Evolutionary conservation across 2,797 vertebrate species (phyloP).

Genomic region (Labeo calbasu): DNA sequence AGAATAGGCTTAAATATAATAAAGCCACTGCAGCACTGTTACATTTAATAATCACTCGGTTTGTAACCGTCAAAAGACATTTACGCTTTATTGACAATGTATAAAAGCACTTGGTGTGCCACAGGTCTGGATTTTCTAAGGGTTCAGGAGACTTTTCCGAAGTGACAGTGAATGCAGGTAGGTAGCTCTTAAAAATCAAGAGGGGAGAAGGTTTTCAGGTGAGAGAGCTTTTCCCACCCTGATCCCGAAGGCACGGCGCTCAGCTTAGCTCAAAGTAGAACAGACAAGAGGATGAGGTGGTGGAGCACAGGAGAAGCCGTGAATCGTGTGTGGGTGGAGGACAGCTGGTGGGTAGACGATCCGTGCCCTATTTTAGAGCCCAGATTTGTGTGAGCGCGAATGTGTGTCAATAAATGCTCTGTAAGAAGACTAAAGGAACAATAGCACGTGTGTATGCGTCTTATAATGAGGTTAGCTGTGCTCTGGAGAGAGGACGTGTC

Average conservation of each 20-base stretch:
- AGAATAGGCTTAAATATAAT: conserved; percentile 60
- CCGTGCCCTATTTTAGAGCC: conserved; percentile 34
- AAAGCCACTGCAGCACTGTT: conserved; percentile 44
- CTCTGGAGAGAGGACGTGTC: conserved; percentile 59
- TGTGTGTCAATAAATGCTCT: conserved; percentile 38
- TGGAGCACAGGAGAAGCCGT: conserved; percentile 1
- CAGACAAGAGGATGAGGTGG: conserved; percentile 8
- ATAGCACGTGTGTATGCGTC: conserved; percentile 46
- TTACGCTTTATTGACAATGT: neutral
- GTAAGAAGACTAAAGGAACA: conserved; percentile 32
- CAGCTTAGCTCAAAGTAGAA: conserved; percentile 37
- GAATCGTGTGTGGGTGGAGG: conserved; percentile 27
- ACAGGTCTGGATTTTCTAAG: conserved; percentile 5
- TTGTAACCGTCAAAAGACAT: neutral
- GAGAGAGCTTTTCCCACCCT: conserved; percentile 36
- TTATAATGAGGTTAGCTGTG: conserved; percentile 45
- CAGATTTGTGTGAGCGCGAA: neutral
- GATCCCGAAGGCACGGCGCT: conserved; percentile 54
- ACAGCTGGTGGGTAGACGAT: conserved; percentile 27
- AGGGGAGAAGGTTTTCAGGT: conserved; percentile 19
- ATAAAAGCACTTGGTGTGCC: conserved; percentile 8
- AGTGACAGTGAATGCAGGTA: conserved; percentile 24
- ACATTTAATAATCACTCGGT: neutral
- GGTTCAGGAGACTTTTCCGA: neutral
- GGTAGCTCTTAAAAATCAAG: conserved; percentile 15